Evolutionary conservation across 2,888 invertebrate species (phyloP), one percentile per base, ranked within the genome.

Genomic region (Lacanobia oleracea): DNA sequence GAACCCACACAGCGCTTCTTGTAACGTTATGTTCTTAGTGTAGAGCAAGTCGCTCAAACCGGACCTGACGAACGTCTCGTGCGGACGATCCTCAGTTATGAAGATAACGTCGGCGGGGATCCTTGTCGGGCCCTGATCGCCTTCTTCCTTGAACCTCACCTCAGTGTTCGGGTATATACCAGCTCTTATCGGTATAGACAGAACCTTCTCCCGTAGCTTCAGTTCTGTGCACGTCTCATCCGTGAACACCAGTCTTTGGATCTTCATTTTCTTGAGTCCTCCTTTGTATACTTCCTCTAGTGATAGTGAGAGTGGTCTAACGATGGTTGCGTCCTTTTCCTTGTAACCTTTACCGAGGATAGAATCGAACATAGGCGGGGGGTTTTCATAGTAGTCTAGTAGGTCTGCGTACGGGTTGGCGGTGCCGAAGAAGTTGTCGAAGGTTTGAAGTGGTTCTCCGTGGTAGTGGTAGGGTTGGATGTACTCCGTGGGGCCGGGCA

Each of bases 251-350:
- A 97, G 94, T 54, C 97, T 96, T 88, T 97, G 97, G 53, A 98
- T 98, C 92, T 98, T 98, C 97, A 98, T 98, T 90, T 98, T 97
- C 91, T 98, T 98, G n/a, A 98, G 93, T 0, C 97, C 97, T 0
- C 98, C 98, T 85, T 96, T 97, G 90, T 96, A 98, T 10, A 97
- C 91, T 81, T 97, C 97, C 81, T 97, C 96, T 1, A 97, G 88
- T 0, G 96, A 93, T 5, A 97, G 86, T 40, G 95, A 91, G 5
- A 97, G 89, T 4, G 96, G 96, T 79, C 96, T 90, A 9, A 94
- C 88, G 27, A 96, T 95, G 3, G 96, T 94, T 0, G 93, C 87
- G 78, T 96, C 96, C 83, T 97, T 98, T 81, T 96, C 97, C 76
- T 97, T 97, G 72, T 97, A 96, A 0, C 97, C 97, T 87, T 97